Evolutionary conservation across 2,113 vertebrate species (phyloP), one percentile per base, ranked within the genome.

Genomic region (Hyaena hyaena): DNA sequence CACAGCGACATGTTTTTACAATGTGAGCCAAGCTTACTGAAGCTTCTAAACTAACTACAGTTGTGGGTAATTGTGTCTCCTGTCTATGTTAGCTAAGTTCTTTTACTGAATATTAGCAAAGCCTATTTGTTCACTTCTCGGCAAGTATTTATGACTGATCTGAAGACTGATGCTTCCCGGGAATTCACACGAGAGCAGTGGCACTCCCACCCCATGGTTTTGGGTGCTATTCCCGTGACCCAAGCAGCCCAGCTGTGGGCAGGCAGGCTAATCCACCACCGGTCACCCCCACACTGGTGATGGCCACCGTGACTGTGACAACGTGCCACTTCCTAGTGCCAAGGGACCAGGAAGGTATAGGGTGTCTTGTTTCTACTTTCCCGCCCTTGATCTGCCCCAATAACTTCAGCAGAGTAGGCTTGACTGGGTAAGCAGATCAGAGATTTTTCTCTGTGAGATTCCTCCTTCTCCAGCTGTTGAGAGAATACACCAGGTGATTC

Each of bases 31-130:
- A 53, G 43, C 35, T 35, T 35, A 89, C 16, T 88, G 58, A 95
- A 88, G 26, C 58, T 84, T 93, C 81, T 85, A 71, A 88, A 68
- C 15, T 88, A 92, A 92, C 33, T n/a, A 79, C 88, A 74, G 76
- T 7, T 87, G 16, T 50, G 66, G 8, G 26, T 39, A 66, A 74
- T 2, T 92, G 10, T 55, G 55, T 80, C 16, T 3, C 50, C 71
- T 81, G 0, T 48, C 77, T 35, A 50, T 91, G 73, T 82, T 39
- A 80, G 65, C 76, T 84, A 48, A 14, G 7, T 86, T 93, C 80
- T 97, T 88, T 81, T 12, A 88, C 3, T 74, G 35, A 95, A 12
- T 79, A 76, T 68, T 61, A 86, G 39, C 39, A n/a, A 80, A 91
- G 17, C 55, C 65, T 77, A 77, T 55, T 21, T 71, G 71, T 77